Base-by-base conservation (phyloP, 2,113 vertebrate species). In the Myxocyprinus asiaticus region DNA sequence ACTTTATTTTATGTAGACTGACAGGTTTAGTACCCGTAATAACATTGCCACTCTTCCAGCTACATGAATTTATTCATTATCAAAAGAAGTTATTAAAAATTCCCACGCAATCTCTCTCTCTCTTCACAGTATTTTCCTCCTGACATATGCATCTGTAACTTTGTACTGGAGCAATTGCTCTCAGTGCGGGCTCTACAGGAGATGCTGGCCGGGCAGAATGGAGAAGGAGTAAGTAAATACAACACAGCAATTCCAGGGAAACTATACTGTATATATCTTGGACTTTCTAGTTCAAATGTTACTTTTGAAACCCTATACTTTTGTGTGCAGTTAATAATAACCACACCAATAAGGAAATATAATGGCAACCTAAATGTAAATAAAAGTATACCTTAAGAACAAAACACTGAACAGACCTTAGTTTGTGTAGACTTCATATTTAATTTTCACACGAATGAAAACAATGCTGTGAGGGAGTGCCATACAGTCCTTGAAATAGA, bases 171-270 rank as follows among this genome's bases (percentile, higher is more conserved):
- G 86, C 97, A 99, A 90, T 95, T 97, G 58, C 90, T 98, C 0
- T 99, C 97, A 22, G 97, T 99, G 84, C 94, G 97, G 88, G 97
- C 97, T 51, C 95, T 99, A 82, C 97, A 99, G 88, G 97, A 99
- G 92, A 99, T 99, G 97, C 91, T 99, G 85, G 96, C 97, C 7
- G 93, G 90, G 4, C 93, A 94, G 81, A 94, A 89, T 89, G 85
- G 89, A 7, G 95, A 98, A 92, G 97, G 95, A 89, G 97, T 99
- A 92, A 97, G 96, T 90, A 63, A 17, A 65, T 73, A 72, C 63
- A 33, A 65, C 51, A n/a, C 69, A 50, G 51, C 51, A 12, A 72
- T 72, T 61, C 15, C 43, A 61, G 55, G 43, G 9, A 59, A 15
- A 17, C 42, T 59, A 44, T 72, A 47, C n/a, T 72, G 14, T 7